These are phyloP conservation scores for Achatina immaculata DNA, from an alignment of 1,140 invertebrate species.

Conservation along the genomic window DNA sequence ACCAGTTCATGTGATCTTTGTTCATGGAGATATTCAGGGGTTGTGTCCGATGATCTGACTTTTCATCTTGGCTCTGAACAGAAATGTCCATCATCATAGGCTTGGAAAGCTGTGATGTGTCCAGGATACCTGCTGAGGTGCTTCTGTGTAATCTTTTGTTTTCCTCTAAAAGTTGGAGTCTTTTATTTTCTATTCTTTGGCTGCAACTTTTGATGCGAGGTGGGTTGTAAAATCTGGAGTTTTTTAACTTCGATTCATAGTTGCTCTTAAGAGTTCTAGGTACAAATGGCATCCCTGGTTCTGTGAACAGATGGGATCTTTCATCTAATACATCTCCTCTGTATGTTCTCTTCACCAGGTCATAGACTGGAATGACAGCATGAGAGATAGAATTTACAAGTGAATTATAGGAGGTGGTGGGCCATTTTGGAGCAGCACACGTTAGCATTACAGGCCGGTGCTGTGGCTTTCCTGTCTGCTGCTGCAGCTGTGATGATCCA, in stretches of 20 bases:
- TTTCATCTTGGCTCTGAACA: constrained; percentile 62
- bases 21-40: constrained; percentile 66
- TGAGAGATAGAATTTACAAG: background rate
- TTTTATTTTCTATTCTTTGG: background rate
- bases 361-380: background rate
- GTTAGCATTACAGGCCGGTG: background rate
- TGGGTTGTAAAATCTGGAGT: constrained; percentile 66
- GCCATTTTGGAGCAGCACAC: background rate
- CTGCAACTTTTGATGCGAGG: constrained; percentile 38
- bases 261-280: constrained; percentile 66
- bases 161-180: background rate
- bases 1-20: constrained; percentile 66
- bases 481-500: no score
- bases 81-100: constrained; percentile 65
- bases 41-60: constrained; percentile 50
- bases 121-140: background rate
- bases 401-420: background rate
- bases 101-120: constrained; percentile 46
- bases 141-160: background rate
- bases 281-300: constrained; percentile 66
- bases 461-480: no score
- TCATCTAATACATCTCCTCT: constrained; percentile 65
- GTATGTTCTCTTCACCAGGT: constrained; percentile 50
- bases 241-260: constrained; percentile 60
- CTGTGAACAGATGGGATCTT: constrained; percentile 62